Evolutionary conservation across 2,797 vertebrate species (phyloP).

Genomic region (Streptopelia turtur): DNA sequence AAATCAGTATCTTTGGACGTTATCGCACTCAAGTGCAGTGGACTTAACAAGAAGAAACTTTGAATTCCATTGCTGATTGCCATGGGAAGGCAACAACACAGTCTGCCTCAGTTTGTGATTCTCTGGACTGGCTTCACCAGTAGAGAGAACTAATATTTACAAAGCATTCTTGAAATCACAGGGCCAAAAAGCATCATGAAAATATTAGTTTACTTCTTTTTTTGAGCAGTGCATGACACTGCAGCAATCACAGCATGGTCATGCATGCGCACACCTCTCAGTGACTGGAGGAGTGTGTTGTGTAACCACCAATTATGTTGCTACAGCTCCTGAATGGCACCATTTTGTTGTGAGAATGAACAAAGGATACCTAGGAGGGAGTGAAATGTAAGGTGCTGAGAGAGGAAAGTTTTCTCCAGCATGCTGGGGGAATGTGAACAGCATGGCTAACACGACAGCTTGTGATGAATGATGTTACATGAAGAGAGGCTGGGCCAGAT

Average conservation of each 20-base stretch:
- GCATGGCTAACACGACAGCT: not conserved
- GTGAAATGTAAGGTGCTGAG: conserved; percentile 64
- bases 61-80: not conserved
- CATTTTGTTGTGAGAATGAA: conserved; percentile 41
- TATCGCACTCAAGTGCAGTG: not conserved
- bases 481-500: conserved; percentile 50
- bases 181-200: not conserved
- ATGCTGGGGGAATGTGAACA: conserved; percentile 4
- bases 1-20: not conserved
- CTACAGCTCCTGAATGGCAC: conserved; percentile 8
- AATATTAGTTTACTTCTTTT: not conserved
- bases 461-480: conserved; percentile 48
- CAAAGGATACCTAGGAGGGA: conserved; percentile 21
- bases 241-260: not conserved
- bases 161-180: conserved; percentile 18
- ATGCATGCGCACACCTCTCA: not conserved
- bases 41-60: not conserved
- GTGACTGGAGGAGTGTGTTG: not conserved
- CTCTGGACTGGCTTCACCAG: not conserved
- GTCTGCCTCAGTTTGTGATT: not conserved
- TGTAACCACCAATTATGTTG: not conserved
- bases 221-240: not conserved
- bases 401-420: conserved; percentile 63
- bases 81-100: not conserved
- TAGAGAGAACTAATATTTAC: not conserved